These are phyloP conservation scores for Amphipoea oculea DNA, from an alignment of 2,888 invertebrate genomes.

Conservation along the genomic window DNA sequence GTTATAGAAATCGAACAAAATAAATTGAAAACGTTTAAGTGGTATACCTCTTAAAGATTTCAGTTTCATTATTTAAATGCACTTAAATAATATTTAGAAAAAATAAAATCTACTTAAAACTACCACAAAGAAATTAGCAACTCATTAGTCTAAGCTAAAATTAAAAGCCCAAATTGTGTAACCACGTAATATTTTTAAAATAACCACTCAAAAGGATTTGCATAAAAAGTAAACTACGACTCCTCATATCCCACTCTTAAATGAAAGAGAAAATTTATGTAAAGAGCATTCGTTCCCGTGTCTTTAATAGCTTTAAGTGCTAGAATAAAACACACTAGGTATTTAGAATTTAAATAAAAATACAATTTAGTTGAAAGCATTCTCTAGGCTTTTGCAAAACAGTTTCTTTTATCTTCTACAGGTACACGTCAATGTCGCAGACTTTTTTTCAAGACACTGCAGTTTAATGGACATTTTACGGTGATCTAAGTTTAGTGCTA, in stretches of 20 bases:
- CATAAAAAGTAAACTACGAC: slow-evolving; percentile 42
- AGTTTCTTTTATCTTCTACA: slow-evolving; percentile 52
- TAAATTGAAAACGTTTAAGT: background rate
- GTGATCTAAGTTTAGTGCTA: slow-evolving; percentile 20
- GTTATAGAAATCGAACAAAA: background rate
- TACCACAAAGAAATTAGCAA: background rate
- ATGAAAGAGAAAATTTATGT: slow-evolving; percentile 66
- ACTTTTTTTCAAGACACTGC: slow-evolving; percentile 20
- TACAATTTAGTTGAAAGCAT: slow-evolving; percentile 68
- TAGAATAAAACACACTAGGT: slow-evolving; percentile 67
- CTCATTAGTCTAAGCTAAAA: slow-evolving; percentile 10
- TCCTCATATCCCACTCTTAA: slow-evolving; percentile 57
- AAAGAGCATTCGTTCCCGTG: slow-evolving; percentile 61
- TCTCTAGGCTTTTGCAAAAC: slow-evolving; percentile 38
- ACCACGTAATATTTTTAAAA: slow-evolving; percentile 44
- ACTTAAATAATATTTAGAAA: background rate
- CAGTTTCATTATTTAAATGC: background rate
- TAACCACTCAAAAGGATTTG: slow-evolving; percentile 53
- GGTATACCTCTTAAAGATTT: background rate
- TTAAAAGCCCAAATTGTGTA: slow-evolving; percentile 12
- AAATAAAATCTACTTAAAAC: background rate
- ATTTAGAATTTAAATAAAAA: slow-evolving; percentile 69
- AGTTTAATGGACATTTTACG: slow-evolving; percentile 18
- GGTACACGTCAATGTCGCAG: slow-evolving; percentile 52
- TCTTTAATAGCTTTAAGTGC: slow-evolving; percentile 67